Evolutionary conservation across 2,113 vertebrate genomes (phyloP).

Genomic region (Columbina picui): DNA sequence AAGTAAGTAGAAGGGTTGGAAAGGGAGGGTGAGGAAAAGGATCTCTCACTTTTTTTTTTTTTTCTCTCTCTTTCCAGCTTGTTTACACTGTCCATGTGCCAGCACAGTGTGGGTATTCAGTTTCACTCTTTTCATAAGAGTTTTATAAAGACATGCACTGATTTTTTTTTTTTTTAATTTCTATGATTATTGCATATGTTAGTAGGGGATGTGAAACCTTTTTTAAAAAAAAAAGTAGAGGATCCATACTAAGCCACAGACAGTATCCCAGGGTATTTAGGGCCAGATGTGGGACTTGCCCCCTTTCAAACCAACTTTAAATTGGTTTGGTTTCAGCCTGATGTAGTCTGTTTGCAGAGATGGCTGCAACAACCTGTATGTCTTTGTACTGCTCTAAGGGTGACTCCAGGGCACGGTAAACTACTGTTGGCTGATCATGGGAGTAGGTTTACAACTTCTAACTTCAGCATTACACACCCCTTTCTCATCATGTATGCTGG

Average conservation of each 20-base stretch:
- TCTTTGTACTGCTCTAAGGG: background rate
- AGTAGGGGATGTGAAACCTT: background rate
- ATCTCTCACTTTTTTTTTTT: background rate
- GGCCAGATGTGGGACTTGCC: background rate
- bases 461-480: background rate
- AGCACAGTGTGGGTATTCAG: slow-evolving; percentile 10
- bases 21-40: background rate
- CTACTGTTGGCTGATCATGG: background rate
- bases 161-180: background rate
- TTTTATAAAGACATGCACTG: background rate
- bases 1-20: background rate
- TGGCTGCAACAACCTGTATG: background rate
- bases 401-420: background rate
- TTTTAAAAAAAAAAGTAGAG: background rate
- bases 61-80: background rate
- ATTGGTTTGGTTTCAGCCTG: background rate
- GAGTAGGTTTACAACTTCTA: background rate
- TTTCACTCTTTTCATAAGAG: background rate
- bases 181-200: background rate
- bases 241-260: background rate
- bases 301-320: background rate
- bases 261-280: background rate
- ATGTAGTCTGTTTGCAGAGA: background rate
- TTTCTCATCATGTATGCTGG: background rate
- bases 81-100: slow-evolving; percentile 29